These are phyloP conservation scores for Adelphocoris suturalis DNA, from an alignment of 2,888 invertebrate species.

Conservation along the genomic window DNA sequence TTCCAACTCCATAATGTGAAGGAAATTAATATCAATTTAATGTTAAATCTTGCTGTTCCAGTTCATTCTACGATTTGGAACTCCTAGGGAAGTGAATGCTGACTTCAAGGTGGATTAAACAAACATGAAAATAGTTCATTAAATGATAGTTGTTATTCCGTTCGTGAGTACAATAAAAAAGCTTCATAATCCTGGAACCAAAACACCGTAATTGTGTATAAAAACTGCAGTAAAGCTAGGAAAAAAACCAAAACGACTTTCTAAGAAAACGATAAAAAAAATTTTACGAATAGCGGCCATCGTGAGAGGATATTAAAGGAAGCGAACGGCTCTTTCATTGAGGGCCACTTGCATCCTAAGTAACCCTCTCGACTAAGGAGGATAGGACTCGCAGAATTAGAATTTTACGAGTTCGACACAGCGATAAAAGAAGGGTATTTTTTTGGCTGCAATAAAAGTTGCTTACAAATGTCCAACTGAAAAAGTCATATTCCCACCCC, in stretches of 20 bases:
- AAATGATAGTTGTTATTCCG: neutral
- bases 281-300: constrained; percentile 53
- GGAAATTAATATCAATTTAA: no score
- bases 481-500: constrained; percentile 61
- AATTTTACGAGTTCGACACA: constrained; percentile 68
- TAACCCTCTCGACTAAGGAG: constrained; percentile 28
- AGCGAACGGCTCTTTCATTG: constrained; percentile 56
- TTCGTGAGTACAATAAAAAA: neutral
- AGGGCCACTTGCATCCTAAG: constrained; percentile 59
- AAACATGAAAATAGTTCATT: neutral
- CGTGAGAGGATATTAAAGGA: constrained; percentile 51
- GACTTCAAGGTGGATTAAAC: neutral
- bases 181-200: neutral
- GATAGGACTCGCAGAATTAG: constrained; percentile 49
- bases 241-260: constrained; percentile 29
- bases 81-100: no score
- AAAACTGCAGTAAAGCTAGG: neutral
- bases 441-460: constrained; percentile 64
- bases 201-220: constrained; percentile 4
- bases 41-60: no score
- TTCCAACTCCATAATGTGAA: no score
- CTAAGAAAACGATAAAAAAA: constrained; percentile 47
- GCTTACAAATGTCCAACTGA: constrained; percentile 61
- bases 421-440: constrained; percentile 61
- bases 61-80: no score